Evolutionary conservation across 2,113 vertebrate genomes (phyloP), one percentile per base, ranked within the genome.

Genomic region (Etia nguti): DNA sequence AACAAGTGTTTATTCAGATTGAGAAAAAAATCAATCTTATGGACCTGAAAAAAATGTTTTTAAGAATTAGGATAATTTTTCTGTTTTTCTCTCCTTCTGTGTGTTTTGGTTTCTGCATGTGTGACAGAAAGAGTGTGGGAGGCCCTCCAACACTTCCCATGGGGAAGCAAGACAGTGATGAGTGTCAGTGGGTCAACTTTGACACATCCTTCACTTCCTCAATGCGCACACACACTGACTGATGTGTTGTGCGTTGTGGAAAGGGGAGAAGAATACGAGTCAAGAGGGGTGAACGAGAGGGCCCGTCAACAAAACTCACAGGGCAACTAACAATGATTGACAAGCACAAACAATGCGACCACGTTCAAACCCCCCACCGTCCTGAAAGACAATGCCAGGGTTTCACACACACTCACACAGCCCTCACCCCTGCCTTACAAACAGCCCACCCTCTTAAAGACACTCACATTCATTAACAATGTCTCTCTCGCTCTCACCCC

Each of bases 181-280:
- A 92, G 92, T 94, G 93, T 96, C 94, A 92, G 54, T 79, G 88
- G 93, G 94, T 95, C 94, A 94, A 82, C 90, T 90, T 75, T 38
- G 90, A 94, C 93, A 93, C 87, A 52, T 93, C 88, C 88, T 90
- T 87, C 87, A 94, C 92, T 93, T 95, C 94, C 94, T 94, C 86
- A 87, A 85, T 59, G 41, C 79, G 52, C 88, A 80, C 83, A 68
- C 87, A 68, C 68, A 16, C 82, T 81, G 83, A 84, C 70, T 88
- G 88, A 79, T 59, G 59, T 65, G 68, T 46, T 52, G 56, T 55
- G 57, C 62, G 48, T 48, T 82, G 83, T 81, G 83, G 83, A 84
- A 80, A 26, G 57, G 31, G 24, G 38, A 84, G 73, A 87, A 89
- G 83, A 92, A 93, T 89, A 79, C 15, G 5, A 92, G 87, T 88